These are phyloP conservation scores for Eretmochelys imbricata DNA, from an alignment of 2,113 vertebrate genomes.

Conservation along the genomic window DNA sequence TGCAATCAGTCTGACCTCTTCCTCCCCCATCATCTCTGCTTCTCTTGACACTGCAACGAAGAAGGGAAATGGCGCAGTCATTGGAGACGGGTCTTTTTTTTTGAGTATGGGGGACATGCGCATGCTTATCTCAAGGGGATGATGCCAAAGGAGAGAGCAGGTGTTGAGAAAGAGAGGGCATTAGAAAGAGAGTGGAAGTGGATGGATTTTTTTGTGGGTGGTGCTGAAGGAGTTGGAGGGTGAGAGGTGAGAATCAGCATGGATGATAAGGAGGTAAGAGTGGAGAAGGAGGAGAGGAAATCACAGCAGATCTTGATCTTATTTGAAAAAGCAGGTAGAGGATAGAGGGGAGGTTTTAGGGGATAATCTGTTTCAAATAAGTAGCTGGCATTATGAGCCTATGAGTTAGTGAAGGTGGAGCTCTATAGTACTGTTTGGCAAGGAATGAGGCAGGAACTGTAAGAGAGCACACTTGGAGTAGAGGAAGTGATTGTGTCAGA, in stretches of 20 bases:
- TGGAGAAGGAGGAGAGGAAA: neutral
- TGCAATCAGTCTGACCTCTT: too few relatives aligned
- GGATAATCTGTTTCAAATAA: neutral
- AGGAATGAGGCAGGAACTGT: neutral
- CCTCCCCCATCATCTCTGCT: neutral
- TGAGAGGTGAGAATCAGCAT: neutral
- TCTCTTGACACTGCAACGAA: neutral
- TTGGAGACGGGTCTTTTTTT: neutral
- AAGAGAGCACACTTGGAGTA: neutral
- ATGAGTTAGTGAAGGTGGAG: neutral
- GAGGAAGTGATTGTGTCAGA: neutral
- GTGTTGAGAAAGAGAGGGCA: neutral
- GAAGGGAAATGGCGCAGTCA: neutral
- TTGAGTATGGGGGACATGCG: neutral
- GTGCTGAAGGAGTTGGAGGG: too few relatives aligned
- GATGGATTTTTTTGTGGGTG: neutral
- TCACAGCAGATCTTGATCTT: neutral
- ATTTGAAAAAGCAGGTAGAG: neutral
- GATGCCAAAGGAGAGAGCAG: too few relatives aligned
- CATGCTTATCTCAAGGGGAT: neutral
- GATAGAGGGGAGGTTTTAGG: neutral
- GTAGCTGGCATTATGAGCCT: fast-evolving
- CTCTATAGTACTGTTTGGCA: neutral
- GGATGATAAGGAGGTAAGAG: neutral
- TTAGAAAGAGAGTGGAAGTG: neutral